These are phyloP conservation scores for Glaucopsyche alexis DNA, from an alignment of 2,888 invertebrate species.

Conservation along the genomic window DNA sequence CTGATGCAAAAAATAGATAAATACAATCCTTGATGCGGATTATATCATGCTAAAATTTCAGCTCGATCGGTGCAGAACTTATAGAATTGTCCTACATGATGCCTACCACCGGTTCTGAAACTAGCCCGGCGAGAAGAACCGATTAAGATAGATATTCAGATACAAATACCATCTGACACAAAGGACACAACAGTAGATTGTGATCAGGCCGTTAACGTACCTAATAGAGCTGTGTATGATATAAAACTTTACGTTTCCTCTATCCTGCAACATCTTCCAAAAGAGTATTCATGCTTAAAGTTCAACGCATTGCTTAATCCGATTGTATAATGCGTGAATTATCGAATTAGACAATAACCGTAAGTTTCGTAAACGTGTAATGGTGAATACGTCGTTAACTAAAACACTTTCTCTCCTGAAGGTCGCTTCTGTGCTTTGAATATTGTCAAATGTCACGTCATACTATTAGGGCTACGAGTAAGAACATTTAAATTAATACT, in stretches of 20 bases:
- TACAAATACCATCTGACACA: no score
- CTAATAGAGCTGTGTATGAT: neutral
- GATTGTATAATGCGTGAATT: conserved; percentile 16
- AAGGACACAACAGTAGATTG: no score
- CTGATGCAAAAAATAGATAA: no score
- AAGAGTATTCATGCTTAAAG: neutral
- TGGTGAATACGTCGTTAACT: conserved; percentile 55
- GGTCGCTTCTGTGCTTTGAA: conserved; percentile 61
- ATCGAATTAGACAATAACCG: conserved; percentile 20
- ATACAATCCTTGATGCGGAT: no score
- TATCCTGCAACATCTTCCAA: neutral
- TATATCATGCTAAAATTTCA: no score
- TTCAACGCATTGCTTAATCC: conserved; percentile 11
- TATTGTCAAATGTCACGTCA: conserved; percentile 45
- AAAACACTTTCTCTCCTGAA: conserved; percentile 69
- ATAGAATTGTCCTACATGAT: no score
- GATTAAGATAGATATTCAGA: no score
- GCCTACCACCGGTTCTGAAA: no score
- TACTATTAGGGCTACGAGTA: conserved; percentile 43
- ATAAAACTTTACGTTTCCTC: neutral
- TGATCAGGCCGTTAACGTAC: neutral
- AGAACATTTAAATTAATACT: no score
- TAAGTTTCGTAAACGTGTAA: conserved; percentile 36
- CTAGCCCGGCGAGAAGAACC: no score
- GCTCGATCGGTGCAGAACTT: no score